Evolutionary conservation across 1,140 invertebrate genomes (phyloP).

Genomic region (Leptoteleia sp.): DNA sequence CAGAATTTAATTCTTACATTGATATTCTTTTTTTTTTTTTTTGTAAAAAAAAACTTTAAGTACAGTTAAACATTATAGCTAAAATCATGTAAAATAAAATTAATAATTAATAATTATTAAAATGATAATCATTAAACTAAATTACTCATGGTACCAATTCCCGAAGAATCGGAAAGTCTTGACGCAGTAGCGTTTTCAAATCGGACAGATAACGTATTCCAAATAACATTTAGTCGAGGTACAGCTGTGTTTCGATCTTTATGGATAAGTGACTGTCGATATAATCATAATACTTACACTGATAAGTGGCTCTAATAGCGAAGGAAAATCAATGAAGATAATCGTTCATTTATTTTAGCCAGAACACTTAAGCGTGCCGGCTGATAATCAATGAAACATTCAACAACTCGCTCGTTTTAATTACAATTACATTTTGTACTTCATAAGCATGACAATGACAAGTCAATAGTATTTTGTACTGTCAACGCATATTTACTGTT

Average conservation of each 20-base stretch:
- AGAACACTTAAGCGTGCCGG: not conserved
- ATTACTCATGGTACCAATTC: no score
- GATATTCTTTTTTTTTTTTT: no score
- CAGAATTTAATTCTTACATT: no score
- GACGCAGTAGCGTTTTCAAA: not conserved
- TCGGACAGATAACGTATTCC: constrained; percentile 36
- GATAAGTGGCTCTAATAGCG: constrained; percentile 29
- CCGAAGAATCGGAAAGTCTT: no score
- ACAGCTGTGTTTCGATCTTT: constrained; percentile 27
- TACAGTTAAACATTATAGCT: no score
- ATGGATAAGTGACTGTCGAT: constrained; percentile 41
- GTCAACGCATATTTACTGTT: constrained; percentile 6
- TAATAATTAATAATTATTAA: no score
- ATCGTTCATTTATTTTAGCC: constrained; percentile 1
- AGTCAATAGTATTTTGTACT: constrained; percentile 29
- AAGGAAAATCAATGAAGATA: constrained; percentile 7
- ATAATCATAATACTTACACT: constrained; percentile 9
- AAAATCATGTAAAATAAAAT: no score
- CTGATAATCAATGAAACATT: constrained; percentile 10
- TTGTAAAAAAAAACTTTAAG: no score
- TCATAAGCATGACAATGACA: constrained; percentile 14
- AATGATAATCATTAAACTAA: no score
- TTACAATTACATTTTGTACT: constrained; percentile 34
- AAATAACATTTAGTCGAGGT: constrained; percentile 23
- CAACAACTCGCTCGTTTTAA: constrained; percentile 2